These are phyloP conservation scores for Lepus oiostolus DNA, from an alignment of 2,797 vertebrate genomes.

Conservation along the genomic window DNA sequence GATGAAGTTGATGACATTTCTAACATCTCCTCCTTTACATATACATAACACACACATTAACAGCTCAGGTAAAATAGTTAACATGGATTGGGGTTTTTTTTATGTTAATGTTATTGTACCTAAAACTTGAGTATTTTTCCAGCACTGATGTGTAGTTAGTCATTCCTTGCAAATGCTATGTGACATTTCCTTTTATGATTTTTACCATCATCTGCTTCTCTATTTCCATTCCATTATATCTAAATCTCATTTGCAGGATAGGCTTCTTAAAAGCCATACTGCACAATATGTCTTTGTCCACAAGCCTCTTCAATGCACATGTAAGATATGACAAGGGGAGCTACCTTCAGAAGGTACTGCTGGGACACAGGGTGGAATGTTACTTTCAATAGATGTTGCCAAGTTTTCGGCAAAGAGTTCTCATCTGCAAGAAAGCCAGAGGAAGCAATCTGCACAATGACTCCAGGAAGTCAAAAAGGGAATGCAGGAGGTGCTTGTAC, in stretches of 20 bases:
- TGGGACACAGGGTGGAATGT: neutral
- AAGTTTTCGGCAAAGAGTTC: neutral
- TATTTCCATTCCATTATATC: neutral
- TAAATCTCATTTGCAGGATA: neutral
- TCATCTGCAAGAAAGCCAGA: neutral
- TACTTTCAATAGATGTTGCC: conserved; percentile 14
- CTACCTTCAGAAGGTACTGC: neutral
- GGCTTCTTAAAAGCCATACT: neutral
- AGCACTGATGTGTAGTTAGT: neutral
- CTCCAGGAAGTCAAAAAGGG: neutral
- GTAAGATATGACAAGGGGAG: neutral
- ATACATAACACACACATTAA: neutral
- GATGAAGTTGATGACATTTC: neutral
- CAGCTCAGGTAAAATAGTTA: conserved; percentile 11
- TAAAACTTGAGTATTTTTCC: neutral
- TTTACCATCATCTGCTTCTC: neutral
- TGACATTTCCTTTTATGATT: conserved; percentile 28
- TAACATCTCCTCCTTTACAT: neutral
- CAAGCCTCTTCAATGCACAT: neutral
- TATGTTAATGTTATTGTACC: neutral
- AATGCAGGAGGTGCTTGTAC: neutral
- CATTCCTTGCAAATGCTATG: neutral
- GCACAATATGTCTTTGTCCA: neutral
- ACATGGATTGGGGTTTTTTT: neutral
- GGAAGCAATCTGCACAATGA: neutral